These are phyloP conservation scores for Melanargia galathea DNA, from an alignment of 2,888 invertebrate genomes.

Conservation along the genomic window DNA sequence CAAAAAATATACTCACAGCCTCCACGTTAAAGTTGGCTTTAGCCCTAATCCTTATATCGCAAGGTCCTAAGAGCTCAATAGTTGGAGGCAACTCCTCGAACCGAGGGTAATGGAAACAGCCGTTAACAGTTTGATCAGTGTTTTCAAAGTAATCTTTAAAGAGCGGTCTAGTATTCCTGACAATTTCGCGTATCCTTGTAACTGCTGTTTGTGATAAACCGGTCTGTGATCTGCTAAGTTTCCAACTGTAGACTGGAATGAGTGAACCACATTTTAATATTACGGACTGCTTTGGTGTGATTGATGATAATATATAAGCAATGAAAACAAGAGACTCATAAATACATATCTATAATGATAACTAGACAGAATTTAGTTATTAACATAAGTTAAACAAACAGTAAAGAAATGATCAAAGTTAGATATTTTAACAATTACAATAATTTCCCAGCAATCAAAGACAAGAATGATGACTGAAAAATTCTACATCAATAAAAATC, in stretches of 20 bases:
- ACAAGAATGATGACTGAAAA: no score
- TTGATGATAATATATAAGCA: no score
- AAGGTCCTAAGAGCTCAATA: conserved; percentile 59
- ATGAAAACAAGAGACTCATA: no score
- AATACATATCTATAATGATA: no score
- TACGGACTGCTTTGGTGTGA: no score
- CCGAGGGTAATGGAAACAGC: conserved; percentile 68
- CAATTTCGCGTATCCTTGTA: conserved; percentile 48
- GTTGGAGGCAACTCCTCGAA: conserved; percentile 49
- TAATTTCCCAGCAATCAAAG: no score
- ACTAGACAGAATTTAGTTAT: no score
- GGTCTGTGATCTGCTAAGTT: conserved; percentile 54
- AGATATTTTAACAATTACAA: no score
- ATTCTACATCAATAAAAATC: no score
- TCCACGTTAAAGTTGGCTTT: conserved; percentile 54
- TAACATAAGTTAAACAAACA: no score
- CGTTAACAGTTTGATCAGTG: conserved; percentile 55
- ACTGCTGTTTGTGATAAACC: conserved; percentile 53
- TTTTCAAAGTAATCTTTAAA: conserved; percentile 57
- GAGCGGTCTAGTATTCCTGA: conserved; percentile 53
- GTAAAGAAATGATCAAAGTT: no score
- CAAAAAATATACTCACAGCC: conserved; percentile 52
- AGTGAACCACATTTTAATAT: background rate
- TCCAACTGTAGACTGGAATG: conserved; percentile 69
- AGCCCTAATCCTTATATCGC: conserved; percentile 54